Base-by-base conservation (phyloP, 2,113 vertebrate species). In the Lamprotornis superbus region DNA sequence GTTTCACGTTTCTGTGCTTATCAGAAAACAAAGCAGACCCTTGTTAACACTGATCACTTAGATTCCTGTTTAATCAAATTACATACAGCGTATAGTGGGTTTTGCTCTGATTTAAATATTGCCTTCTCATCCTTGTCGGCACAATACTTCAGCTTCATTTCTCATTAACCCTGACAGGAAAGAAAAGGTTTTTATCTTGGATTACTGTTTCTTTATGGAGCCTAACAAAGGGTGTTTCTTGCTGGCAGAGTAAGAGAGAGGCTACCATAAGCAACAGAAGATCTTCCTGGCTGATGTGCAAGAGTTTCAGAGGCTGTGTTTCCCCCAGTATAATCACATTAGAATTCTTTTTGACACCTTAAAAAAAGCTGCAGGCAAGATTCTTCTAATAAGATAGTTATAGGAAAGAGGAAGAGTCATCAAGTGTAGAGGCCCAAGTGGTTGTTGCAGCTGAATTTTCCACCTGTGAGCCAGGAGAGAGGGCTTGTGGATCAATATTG, bases 51-150 rank as follows among this genome's bases (percentile, higher is more conserved):
- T 56, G 88, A 93, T 94, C 40, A 9, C 93, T 97, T 84, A 90
- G 81, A 77, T 92, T 93, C 80, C 61, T 87, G 44, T 94, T 96
- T 97, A 94, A 96, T 97, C 95, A 94, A 93, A 87, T 89, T 81
- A 74, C 47, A 40, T 65, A 59, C 57, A 67, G 20, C 33, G 20
- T 76, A n/a, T 68, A 50, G 35, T 23, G 57, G 35, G 65, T 67
- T 92, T 87, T 74, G 85, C 70, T 96, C 74, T 96, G 76, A 95
- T 95, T 95, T 96, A 90, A 95, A 87, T 87, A 70, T 49, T 89
- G 69, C 28, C 80, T 96, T 95, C 93, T 96, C 85, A 83, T 96
- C 88, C 82, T 78, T 73, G 60, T 87, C 85, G 75, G 77, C 50
- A 57, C 69, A 96, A 56, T 83, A n/a, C n/a, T 95, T 87, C 37